Evolutionary conservation across 2,888 invertebrate species (phyloP).

Genomic region (Masnerella sp.): DNA sequence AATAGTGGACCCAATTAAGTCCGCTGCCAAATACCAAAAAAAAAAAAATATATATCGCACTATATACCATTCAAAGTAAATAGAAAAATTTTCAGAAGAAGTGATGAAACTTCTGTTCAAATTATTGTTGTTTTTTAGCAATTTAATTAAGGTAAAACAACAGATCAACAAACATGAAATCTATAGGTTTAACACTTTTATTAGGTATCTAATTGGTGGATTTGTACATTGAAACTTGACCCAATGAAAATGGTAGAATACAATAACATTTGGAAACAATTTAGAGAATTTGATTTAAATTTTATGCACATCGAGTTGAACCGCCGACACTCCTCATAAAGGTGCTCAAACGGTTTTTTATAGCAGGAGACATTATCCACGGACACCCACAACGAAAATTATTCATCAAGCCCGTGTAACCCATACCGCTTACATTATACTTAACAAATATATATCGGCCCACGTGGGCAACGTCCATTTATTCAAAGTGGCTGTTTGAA

Average conservation of each 20-base stretch:
- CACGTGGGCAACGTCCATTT: slow-evolving; percentile 37
- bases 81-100: no score
- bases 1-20: no score
- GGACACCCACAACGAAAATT: slow-evolving; percentile 53
- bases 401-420: slow-evolving; percentile 52
- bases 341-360: slow-evolving; percentile 39
- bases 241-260: slow-evolving; percentile 26
- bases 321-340: slow-evolving; percentile 26
- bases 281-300: slow-evolving; percentile 42
- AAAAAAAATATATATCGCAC: no score
- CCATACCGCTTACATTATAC: slow-evolving; percentile 47
- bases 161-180: no score
- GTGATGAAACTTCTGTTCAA: no score
- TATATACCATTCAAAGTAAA: no score
- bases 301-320: slow-evolving; percentile 37
- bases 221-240: slow-evolving; percentile 40
- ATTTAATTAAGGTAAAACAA: no score
- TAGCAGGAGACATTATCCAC: slow-evolving; percentile 33
- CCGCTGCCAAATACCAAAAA: no score
- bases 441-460: slow-evolving; percentile 47
- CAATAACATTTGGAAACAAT: slow-evolving; percentile 41
- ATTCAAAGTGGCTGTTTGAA: slow-evolving; percentile 31
- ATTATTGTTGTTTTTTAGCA: no score
- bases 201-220: no score
- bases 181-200: no score